Base-by-base conservation (phyloP, 2,888 invertebrate species). In the Yponomeuta sedellus region DNA sequence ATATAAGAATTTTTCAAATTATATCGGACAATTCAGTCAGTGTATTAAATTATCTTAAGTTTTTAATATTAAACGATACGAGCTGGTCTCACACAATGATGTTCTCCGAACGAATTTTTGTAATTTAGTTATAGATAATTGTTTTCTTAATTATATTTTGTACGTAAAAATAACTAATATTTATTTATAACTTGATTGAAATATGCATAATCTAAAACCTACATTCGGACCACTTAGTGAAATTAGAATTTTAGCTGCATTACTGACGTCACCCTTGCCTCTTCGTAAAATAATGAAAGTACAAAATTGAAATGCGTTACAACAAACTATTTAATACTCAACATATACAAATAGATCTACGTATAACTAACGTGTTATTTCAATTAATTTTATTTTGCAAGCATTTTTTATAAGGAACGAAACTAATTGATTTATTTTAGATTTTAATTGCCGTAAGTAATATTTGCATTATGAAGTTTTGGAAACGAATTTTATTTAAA, bases 211-310 rank as follows among this genome's bases (percentile, higher is more conserved):
- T 34, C 34, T 34, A 66, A 67, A 78, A 74, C 75, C 74, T 80
- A 78, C 80, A 83, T 79, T 83, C 74, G 87, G 87, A 87, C 86
- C 87, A 87, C 84, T 82, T 82, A 86, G 81, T 80, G 72, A 81
- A 71, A 71, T 79, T 85, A 85, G 81, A 74, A 67, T 67, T 71
- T 72, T 74, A 85, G 79, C 73, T 71, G 74, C 77, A 75, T 76
- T 72, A 74, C 62, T 66, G 68, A 73, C 69, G 68, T 72, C 67
- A 70, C 74, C 74, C 70, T 77, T 76, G 77, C 75, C 76, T 80
- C 76, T 34, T 75, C 75, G 70, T 77, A 74, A 73, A 73, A 79
- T 77, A 81, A 70, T 76, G 75, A 86, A 70, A 85, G 85, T 85
- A 85, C 85, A 85, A 80, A 85, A 79, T 19, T 77, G 77, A 78